Conservation (phyloP, 2,888 invertebrate genomes). For the Trisateles emortualis region DNA sequence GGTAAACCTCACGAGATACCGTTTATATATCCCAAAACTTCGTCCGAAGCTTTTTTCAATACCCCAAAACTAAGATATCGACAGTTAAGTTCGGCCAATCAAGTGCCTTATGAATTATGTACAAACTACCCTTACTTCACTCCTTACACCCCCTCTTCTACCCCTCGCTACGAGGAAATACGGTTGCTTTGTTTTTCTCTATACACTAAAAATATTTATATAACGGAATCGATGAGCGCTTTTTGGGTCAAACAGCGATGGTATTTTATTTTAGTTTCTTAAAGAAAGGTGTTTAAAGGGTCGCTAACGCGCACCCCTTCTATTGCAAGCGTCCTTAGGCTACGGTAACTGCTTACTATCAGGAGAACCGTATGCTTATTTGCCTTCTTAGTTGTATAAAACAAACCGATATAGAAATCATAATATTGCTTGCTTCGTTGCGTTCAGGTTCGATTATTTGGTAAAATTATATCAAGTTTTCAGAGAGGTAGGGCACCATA, state of each 20-base stretch:
- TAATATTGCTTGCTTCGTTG: too few species aligned
- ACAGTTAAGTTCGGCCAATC: slow-evolving; percentile 31
- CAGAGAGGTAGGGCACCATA: too few species aligned
- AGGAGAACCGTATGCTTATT: too few species aligned
- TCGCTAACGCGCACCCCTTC: too few species aligned
- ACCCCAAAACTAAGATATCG: slow-evolving; percentile 29
- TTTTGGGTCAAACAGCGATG: slow-evolving; percentile 3
- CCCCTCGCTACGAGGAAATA: slow-evolving; percentile 22
- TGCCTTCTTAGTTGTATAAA: too few species aligned
- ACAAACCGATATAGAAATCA: too few species aligned
- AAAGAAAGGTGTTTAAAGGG: too few species aligned
- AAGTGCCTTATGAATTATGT: slow-evolving; percentile 50
- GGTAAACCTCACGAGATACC: background rate
- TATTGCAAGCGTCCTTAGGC: too few species aligned
- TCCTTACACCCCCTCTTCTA: slow-evolving; percentile 2
- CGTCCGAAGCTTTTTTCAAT: slow-evolving; percentile 25
- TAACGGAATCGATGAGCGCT: background rate
- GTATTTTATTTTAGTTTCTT: background rate
- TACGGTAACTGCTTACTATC: too few species aligned
- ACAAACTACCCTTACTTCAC: slow-evolving; percentile 30
- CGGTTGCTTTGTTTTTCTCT: slow-evolving; percentile 37
- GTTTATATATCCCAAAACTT: slow-evolving; percentile 13
- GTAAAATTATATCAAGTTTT: too few species aligned
- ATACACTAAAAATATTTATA: slow-evolving; percentile 16
- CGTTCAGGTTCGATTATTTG: too few species aligned